These are phyloP conservation scores for Nudaria mundana DNA, from an alignment of 2,888 invertebrate genomes.

Conservation along the genomic window DNA sequence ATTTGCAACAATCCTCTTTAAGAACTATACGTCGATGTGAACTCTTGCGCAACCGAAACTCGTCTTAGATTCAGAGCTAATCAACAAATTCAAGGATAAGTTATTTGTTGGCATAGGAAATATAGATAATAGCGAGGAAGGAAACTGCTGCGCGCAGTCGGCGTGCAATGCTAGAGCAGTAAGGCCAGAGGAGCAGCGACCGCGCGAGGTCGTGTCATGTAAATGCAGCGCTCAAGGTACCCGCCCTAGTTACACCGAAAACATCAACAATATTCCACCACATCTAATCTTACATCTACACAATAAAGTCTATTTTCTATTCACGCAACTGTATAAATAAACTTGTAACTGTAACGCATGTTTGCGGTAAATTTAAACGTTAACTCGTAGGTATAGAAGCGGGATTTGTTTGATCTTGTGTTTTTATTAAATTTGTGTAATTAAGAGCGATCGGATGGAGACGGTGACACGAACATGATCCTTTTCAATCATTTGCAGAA, in stretches of 20 bases:
- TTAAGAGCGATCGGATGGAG: constrained; percentile 51
- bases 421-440: constrained; percentile 34
- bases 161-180: constrained; percentile 42
- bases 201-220: constrained; percentile 71
- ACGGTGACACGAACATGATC: constrained; percentile 68
- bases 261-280: constrained; percentile 26
- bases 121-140: constrained; percentile 65
- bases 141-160: constrained; percentile 56
- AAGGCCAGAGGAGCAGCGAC: constrained; percentile 67
- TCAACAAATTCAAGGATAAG: constrained; percentile 24
- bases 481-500: constrained; percentile 69
- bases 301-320: constrained; percentile 33
- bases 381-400: constrained; percentile 34
- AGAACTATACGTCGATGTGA: constrained; percentile 2
- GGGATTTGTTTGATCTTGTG: constrained; percentile 27
- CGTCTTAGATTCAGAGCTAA: constrained; percentile 13
- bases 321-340: constrained; percentile 21
- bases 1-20: constrained; percentile 9
- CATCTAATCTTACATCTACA: constrained; percentile 34
- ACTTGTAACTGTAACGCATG: constrained; percentile 27
- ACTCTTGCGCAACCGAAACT: constrained; percentile 13
- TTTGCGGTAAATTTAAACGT: constrained; percentile 34
- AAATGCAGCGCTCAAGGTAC: constrained; percentile 73
- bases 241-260: constrained; percentile 64
- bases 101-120: constrained; percentile 43